Percentiles rank a stretch among this genome's conserved stretches.
Conservation (phyloP, 2,113 vertebrate species). For the Nibea albiflora region DNA sequence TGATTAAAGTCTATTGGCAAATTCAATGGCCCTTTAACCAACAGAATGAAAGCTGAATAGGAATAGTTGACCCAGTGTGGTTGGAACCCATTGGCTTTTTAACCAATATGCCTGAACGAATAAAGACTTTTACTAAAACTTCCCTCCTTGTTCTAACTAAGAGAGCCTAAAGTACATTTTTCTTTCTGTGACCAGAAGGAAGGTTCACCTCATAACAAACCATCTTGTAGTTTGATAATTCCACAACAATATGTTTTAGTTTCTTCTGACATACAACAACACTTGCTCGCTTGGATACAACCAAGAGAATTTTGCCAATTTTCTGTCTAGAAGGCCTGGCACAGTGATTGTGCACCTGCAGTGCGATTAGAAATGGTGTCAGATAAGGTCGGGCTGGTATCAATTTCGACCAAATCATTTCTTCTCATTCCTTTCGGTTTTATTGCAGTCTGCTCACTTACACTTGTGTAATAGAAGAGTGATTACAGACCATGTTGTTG, state of each 20-base stretch:
- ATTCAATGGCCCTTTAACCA: conserved; percentile 6
- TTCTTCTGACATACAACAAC: conserved; percentile 12
- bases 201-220: not conserved
- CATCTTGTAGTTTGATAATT: conserved; percentile 8
- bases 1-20: conserved; percentile 26
- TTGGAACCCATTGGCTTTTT: conserved; percentile 33
- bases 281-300: conserved; percentile 8
- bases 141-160: conserved; percentile 2
- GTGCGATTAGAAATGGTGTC: not conserved
- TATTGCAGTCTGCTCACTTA: conserved; percentile 20
- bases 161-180: conserved; percentile 6
- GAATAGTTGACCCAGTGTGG: conserved; percentile 15
- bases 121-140: conserved; percentile 7
- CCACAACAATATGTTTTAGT: conserved; percentile 8
- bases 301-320: not conserved
- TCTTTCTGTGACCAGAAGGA: not conserved
- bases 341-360: not conserved
- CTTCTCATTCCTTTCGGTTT: conserved; percentile 9
- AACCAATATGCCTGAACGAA: conserved; percentile 19
- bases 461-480: conserved; percentile 27
- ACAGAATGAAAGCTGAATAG: conserved; percentile 19
- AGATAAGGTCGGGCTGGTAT: conserved; percentile 2
- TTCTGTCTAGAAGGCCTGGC: conserved; percentile 8
- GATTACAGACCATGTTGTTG: conserved; percentile 40
- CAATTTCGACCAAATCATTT: conserved; percentile 19